These are phyloP conservation scores for Germaria angustata DNA, from an alignment of 2,888 invertebrate species.

Conservation along the genomic window DNA sequence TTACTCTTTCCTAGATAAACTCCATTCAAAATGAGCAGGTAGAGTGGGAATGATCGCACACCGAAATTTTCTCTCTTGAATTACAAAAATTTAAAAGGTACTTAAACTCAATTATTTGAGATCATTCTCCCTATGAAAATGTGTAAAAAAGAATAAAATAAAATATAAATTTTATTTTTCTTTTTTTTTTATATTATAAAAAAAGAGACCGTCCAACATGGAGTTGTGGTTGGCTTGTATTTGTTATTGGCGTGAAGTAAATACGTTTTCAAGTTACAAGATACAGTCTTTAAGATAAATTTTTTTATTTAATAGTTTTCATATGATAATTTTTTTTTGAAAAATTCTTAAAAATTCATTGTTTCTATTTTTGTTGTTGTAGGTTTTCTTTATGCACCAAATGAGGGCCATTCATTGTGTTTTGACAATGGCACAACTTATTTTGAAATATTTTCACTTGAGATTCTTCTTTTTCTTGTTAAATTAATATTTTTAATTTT, in stretches of 20 bases:
- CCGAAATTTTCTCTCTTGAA: conserved; percentile 7
- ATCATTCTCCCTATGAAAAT: conserved; percentile 15
- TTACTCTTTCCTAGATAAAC: conserved; percentile 65
- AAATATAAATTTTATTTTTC: too few species aligned
- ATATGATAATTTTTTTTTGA: conserved; percentile 2
- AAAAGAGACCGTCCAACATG: conserved; percentile 32
- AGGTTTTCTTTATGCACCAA: conserved; percentile 37
- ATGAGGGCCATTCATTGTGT: conserved; percentile 12
- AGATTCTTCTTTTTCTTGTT: not conserved
- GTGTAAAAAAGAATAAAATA: too few species aligned
- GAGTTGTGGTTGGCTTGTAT: conserved; percentile 14
- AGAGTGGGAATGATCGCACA: conserved; percentile 24
- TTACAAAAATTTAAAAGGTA: not conserved
- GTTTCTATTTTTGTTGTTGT: conserved; percentile 32
- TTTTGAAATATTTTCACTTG: conserved; percentile 26
- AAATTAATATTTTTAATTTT: not conserved
- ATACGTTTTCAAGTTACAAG: conserved; percentile 64
- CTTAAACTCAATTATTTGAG: conserved; percentile 7
- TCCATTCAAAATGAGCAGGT: conserved; percentile 55
- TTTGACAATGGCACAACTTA: not conserved
- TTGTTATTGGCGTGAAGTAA: conserved; percentile 30
- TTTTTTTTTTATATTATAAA: too few species aligned
- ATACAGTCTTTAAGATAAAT: conserved; percentile 63
- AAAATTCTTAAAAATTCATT: conserved; percentile 7
- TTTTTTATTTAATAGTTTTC: conserved; percentile 35